These are phyloP conservation scores for Drosophila bocki DNA, from an alignment of 1,140 invertebrate genomes.

Conservation along the genomic window DNA sequence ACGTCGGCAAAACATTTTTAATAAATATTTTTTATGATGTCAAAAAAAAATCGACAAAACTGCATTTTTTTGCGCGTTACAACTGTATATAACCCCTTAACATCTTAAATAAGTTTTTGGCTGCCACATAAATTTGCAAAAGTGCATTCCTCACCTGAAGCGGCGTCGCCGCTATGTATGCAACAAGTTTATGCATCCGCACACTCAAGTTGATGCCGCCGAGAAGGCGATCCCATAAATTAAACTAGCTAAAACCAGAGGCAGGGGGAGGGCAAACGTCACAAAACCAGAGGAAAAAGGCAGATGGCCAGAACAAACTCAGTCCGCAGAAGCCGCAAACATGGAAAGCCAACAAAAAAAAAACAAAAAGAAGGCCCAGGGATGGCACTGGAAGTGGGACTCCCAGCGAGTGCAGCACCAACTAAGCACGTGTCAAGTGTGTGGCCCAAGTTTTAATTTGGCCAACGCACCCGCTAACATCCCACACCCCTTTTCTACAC, in stretches of 20 bases:
- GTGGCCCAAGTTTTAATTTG: conserved; percentile 79
- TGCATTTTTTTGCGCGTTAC: too few species aligned
- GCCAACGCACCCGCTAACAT: conserved; percentile 27
- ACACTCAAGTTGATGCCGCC: conserved; percentile 62
- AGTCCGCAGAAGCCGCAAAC: conserved; percentile 67
- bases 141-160: conserved; percentile 27
- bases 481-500: neutral
- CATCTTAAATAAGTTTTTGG: conserved; percentile 12
- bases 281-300: conserved; percentile 28
- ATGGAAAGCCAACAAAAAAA: conserved; percentile 42
- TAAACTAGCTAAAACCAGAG: conserved; percentile 40
- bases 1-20: too few species aligned
- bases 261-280: conserved; percentile 12
- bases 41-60: too few species aligned
- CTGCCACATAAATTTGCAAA: conserved; percentile 35
- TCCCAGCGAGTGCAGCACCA: conserved; percentile 25
- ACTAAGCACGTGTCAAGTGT: conserved; percentile 81
- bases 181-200: conserved; percentile 79
- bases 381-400: neutral
- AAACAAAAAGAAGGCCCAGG: neutral
- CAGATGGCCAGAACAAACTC: conserved; percentile 33
- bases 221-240: conserved; percentile 63
- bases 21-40: too few species aligned
- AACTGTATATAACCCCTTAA: too few species aligned
- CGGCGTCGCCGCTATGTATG: conserved; percentile 22